Evolutionary conservation across 2,888 invertebrate species (phyloP).

Genomic region (Ormyrus thymus): DNA sequence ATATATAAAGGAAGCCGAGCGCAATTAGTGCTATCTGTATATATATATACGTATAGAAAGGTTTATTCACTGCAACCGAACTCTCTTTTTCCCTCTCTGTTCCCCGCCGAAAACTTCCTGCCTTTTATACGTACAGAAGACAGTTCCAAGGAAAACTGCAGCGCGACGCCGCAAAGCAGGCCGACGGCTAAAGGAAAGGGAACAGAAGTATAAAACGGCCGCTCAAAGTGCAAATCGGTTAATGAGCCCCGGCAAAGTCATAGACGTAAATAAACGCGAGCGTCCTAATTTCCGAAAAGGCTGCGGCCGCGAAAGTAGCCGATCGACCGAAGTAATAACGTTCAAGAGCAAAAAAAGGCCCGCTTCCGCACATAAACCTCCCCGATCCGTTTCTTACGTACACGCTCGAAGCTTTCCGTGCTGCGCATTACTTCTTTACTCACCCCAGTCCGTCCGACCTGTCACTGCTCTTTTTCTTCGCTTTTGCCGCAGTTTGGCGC

Average conservation of each 20-base stretch:
- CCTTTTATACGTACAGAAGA: background rate
- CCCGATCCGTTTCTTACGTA: too few relatives aligned
- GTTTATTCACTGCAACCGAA: background rate
- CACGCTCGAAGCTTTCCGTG: too few relatives aligned
- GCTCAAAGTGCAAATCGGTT: background rate
- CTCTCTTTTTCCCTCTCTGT: background rate
- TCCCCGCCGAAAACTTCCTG: background rate
- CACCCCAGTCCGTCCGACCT: background rate
- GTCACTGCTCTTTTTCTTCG: background rate
- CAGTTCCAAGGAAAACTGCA: background rate
- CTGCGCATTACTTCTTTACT: too few relatives aligned
- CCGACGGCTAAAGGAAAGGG: background rate
- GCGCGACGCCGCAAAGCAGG: background rate
- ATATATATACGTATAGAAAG: background rate
- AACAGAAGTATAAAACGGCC: background rate
- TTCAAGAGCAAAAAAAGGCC: background rate
- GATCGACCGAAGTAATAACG: constrained; percentile 10
- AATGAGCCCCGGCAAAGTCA: constrained; percentile 10
- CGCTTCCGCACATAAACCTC: background rate
- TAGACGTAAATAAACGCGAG: background rate
- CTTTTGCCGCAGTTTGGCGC: background rate
- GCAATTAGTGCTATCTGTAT: too few relatives aligned
- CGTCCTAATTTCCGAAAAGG: constrained; percentile 38
- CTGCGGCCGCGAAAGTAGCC: constrained; percentile 1
- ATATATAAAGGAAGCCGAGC: too few relatives aligned